phyloP scores from a whole-genome alignment of 1,140 invertebrate species.

The Delia radicum region DNA sequence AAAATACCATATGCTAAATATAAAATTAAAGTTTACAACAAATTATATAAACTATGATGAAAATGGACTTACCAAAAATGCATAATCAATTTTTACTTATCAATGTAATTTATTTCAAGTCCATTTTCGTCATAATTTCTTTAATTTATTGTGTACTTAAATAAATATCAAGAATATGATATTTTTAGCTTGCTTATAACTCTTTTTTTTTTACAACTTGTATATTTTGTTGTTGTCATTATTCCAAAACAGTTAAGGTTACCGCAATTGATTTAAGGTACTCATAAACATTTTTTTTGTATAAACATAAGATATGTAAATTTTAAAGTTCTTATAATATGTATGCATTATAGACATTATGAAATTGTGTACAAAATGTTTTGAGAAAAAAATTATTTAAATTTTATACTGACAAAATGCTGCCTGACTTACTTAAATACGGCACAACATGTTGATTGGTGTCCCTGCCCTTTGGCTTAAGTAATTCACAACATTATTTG shows the following conservation, averaged over 20 bases:
- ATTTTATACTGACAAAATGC: neutral
- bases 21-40: too few species aligned
- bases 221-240: neutral
- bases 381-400: neutral
- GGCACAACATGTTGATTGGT: constrained; percentile 13
- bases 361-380: neutral
- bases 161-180: too few species aligned
- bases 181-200: too few species aligned
- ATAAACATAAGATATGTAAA: neutral
- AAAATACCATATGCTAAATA: too few species aligned
- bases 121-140: too few species aligned
- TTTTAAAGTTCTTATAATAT: neutral
- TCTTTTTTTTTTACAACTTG: too few species aligned
- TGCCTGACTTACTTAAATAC: neutral
- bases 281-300: neutral
- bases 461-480: neutral
- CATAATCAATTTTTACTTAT: too few species aligned
- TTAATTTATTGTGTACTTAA: too few species aligned
- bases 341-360: neutral
- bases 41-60: too few species aligned
- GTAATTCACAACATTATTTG: neutral
- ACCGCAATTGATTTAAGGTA: constrained; percentile 8
- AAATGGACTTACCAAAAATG: too few species aligned
- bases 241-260: neutral
- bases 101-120: too few species aligned